phyloP scores from a whole-genome alignment of 2,888 invertebrate species.

The Cryptocephalus primarius region DNA sequence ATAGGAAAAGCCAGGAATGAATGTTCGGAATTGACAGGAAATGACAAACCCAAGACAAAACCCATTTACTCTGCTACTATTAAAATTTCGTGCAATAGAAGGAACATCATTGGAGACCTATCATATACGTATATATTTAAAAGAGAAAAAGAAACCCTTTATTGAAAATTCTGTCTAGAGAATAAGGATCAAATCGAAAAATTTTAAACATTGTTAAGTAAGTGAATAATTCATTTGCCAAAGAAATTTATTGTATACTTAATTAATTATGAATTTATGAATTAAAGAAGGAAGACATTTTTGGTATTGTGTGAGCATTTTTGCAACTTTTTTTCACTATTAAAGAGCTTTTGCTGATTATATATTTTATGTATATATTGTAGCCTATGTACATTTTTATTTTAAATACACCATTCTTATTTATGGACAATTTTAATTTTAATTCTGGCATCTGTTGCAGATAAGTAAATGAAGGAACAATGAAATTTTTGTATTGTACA shows the following conservation, averaged over 20 bases:
- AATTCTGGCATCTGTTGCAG: not conserved
- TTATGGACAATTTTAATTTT: not conserved
- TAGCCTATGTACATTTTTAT: slow-evolving; percentile 22
- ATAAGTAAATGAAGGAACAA: too few relatives aligned
- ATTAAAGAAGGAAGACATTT: not conserved
- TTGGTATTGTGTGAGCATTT: slow-evolving; percentile 14
- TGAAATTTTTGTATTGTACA: too few relatives aligned
- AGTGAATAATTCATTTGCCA: slow-evolving; percentile 11
- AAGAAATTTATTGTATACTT: slow-evolving; percentile 15
- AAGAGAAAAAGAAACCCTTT: not conserved
- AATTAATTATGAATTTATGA: slow-evolving; percentile 1
- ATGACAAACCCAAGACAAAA: slow-evolving; percentile 2
- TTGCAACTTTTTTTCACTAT: slow-evolving; percentile 8
- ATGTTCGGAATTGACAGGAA: slow-evolving; percentile 4
- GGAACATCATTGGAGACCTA: not conserved
- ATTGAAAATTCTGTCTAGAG: not conserved
- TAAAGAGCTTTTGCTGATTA: slow-evolving; percentile 11
- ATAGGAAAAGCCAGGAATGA: slow-evolving; percentile 21
- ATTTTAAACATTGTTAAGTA: not conserved
- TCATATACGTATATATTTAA: not conserved
- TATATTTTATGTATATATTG: slow-evolving; percentile 21
- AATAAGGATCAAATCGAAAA: not conserved
- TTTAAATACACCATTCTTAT: slow-evolving; percentile 18
- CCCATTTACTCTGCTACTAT: slow-evolving; percentile 5
- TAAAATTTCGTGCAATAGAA: slow-evolving; percentile 12